Evolutionary conservation across 1,140 invertebrate species (phyloP), one percentile per base, ranked within the genome.

Genomic region (Apis dorsata): DNA sequence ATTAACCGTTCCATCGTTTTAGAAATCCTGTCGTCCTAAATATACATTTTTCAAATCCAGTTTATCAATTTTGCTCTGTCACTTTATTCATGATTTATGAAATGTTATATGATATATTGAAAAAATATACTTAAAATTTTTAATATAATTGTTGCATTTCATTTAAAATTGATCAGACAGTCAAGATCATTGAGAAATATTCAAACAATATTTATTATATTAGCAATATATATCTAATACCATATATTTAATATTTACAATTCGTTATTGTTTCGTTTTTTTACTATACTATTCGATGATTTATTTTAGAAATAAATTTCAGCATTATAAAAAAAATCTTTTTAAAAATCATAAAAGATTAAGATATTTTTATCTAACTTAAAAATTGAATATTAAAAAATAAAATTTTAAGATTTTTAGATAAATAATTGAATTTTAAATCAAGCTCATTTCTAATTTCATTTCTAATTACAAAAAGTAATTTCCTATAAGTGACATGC

Each of bases 1-100:
- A 81, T 81, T 81, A 81, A 76, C 63, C 7, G 72, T 74, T 80
- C n/a, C 57, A 53, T 60, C 65, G 72, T 81, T 81, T 66, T 53
- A 69, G 51, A 68, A 74, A 76, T 19, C 2, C 34, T 28, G 5
- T 24, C 71, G 3, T 21, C 21, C 74, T 62, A 82, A 82, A 77
- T 70, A 77, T 55, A 77, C 11, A 21, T 21, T 24, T 7, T 24
- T 66, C 28, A 5, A 60, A 44, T 34, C 11, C 28, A 60, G 10
- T 60, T n/a, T 21, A 49, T 80, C 62, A 65, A 66, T 12, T 12
- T 57, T 15, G 17, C 9, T 1, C 28, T 1, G 70, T 57, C 79
- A 53, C 24, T 17, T 69, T 51, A 60, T 34, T 59, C 51, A 34
- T 7, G 72, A 60, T 24, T 28, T 12, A 13, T 17, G 34, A 59